Conservation (phyloP, 2,888 invertebrate species). For the Biston stratarius region DNA sequence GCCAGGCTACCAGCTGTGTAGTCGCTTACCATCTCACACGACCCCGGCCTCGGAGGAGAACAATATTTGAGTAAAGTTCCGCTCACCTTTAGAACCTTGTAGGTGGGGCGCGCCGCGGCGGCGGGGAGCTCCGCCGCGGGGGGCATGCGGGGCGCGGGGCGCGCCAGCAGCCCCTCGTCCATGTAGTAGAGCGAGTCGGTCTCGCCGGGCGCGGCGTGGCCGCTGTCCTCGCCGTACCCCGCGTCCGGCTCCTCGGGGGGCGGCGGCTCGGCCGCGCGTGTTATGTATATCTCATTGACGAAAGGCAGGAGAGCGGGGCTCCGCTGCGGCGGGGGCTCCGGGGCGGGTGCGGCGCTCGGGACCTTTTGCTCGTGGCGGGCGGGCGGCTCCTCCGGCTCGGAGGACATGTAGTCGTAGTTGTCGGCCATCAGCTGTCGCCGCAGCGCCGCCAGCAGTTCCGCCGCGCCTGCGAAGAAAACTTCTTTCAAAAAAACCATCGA, state of each 20-base stretch:
- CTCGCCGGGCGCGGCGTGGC: conserved; percentile 30
- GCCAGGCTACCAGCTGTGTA: no score
- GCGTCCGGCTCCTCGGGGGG: not conserved
- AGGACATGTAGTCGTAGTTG: conserved; percentile 64
- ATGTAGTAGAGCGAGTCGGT: conserved; percentile 56
- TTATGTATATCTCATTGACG: not conserved
- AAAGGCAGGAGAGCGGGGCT: not conserved
- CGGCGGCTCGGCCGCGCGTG: not conserved
- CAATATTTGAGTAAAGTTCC: no score
- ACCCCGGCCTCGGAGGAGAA: no score
- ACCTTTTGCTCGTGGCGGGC: not conserved
- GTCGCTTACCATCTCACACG: no score
- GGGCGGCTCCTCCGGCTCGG: conserved; percentile 35
- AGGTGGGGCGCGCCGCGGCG: conserved; percentile 47
- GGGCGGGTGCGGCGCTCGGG: not conserved
- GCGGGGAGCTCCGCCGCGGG: not conserved
- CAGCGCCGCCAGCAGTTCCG: conserved; percentile 43
- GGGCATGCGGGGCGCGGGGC: not conserved
- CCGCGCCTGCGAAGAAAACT: not conserved
- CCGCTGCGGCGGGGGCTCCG: not conserved
- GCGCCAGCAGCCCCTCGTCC: conserved; percentile 24
- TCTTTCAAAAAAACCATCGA: no score
- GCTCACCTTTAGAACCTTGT: conserved; percentile 57
- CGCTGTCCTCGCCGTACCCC: not conserved
- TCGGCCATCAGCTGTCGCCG: conserved; percentile 60